A percentile compares a stretch with the other conserved stretches of the same genome.
Evolutionary conservation across 1,140 invertebrate genomes (phyloP).

Genomic region (Diorhabda carinulata): DNA sequence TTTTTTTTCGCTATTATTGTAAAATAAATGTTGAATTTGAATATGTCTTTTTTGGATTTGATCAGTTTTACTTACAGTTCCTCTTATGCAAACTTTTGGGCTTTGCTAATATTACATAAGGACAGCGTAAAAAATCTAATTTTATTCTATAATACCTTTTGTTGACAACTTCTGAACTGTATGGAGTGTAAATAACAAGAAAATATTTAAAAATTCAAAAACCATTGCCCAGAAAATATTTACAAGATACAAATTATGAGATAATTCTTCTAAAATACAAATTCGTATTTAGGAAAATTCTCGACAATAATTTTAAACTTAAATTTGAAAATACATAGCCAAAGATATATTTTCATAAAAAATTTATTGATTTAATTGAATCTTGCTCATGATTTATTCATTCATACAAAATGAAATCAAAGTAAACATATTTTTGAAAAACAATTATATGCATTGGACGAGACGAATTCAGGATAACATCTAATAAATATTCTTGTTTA

Average conservation of each 20-base stretch:
- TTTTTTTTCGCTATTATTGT: too few species aligned
- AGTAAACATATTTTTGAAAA: too few species aligned
- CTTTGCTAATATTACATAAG: conserved; percentile 13
- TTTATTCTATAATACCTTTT: conserved; percentile 11
- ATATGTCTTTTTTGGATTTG: not conserved
- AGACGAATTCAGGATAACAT: too few species aligned
- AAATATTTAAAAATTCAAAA: not conserved
- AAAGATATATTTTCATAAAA: not conserved
- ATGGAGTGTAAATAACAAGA: conserved; percentile 1
- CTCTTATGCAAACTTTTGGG: conserved; percentile 2
- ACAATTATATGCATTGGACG: too few species aligned
- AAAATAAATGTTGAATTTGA: not conserved
- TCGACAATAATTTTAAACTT: not conserved
- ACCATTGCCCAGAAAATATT: too few species aligned
- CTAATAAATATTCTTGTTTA: too few species aligned
- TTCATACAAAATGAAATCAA: too few species aligned
- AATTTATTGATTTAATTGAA: too few species aligned
- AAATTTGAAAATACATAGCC: not conserved
- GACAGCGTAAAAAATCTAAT: conserved; percentile 20
- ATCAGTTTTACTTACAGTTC: not conserved
- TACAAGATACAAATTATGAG: too few species aligned
- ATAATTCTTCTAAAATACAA: too few species aligned
- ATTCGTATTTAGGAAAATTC: not conserved
- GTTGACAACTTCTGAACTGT: conserved; percentile 5
- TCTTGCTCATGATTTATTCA: too few species aligned